Percentiles rank a stretch among this genome's conserved stretches.
These are phyloP conservation scores for Enteromius unitaeniatus DNA, from an alignment of 2,797 vertebrate species.

Conservation along the genomic window DNA sequence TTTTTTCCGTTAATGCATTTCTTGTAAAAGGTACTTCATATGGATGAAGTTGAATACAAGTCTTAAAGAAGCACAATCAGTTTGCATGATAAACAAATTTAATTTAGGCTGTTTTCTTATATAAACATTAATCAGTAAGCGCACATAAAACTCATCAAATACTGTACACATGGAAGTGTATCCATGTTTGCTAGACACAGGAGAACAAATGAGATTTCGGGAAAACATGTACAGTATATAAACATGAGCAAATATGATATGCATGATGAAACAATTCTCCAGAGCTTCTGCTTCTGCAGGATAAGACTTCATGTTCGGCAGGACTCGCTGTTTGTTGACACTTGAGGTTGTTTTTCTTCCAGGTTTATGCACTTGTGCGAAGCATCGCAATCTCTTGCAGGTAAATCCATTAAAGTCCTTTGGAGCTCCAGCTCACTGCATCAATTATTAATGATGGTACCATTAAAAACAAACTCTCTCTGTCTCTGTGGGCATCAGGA, in stretches of 20 bases:
- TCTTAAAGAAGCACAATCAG: background rate
- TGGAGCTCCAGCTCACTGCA: constrained; percentile 18
- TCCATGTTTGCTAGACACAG: background rate
- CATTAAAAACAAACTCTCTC: constrained; percentile 33
- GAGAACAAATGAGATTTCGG: background rate
- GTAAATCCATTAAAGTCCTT: constrained; percentile 49
- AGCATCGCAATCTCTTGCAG: constrained; percentile 19
- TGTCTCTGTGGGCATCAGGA: constrained; percentile 18
- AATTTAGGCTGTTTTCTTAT: background rate
- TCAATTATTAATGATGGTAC: constrained; percentile 49
- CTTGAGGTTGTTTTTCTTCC: constrained; percentile 22
- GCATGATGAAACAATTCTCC: background rate
- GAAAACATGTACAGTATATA: background rate
- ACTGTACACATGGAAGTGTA: background rate
- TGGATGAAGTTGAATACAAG: background rate
- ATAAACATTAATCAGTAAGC: background rate
- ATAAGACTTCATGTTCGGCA: background rate
- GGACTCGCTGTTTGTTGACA: constrained; percentile 29
- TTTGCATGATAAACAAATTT: background rate
- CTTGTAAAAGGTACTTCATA: background rate
- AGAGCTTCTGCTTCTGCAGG: background rate
- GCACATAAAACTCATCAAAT: background rate
- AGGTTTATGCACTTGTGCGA: constrained; percentile 29
- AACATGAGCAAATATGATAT: background rate
- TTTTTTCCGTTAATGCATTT: background rate